A percentile compares a stretch with the other conserved stretches of the same genome.
These are phyloP conservation scores for Melieria picta DNA, from an alignment of 2,888 invertebrate genomes.

Conservation along the genomic window DNA sequence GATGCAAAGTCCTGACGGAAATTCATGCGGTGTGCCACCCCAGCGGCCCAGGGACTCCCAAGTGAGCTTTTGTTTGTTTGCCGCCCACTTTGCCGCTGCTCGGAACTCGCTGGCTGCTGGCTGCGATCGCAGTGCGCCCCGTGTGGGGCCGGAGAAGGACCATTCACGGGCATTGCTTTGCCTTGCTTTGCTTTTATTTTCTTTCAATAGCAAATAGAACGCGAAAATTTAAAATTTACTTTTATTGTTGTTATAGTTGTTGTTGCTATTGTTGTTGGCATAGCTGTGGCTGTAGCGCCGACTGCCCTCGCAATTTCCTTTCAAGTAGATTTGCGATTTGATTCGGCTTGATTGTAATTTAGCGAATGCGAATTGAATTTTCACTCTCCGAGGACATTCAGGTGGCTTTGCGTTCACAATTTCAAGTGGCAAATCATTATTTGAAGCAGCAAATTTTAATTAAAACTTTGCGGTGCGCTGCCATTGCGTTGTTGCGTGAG, in stretches of 20 bases:
- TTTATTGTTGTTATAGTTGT: background rate
- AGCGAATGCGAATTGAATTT: slow-evolving; percentile 1
- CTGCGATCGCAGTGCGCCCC: no score
- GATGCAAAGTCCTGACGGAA: background rate
- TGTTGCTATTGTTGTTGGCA: slow-evolving; percentile 8
- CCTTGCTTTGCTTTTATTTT: no score
- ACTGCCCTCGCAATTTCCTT: background rate
- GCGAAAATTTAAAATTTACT: background rate
- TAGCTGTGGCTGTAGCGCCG: background rate
- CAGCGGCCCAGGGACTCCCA: background rate
- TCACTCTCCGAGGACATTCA: slow-evolving; percentile 1
- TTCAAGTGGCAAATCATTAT: slow-evolving; percentile 20
- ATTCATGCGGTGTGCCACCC: background rate
- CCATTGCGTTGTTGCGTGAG: background rate
- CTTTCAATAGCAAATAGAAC: background rate
- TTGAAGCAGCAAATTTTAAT: slow-evolving; percentile 14
- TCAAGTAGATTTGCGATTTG: slow-evolving; percentile 5
- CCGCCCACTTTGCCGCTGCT: background rate
- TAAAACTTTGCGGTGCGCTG: slow-evolving; percentile 15
- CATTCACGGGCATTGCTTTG: no score
- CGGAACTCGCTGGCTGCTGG: no score
- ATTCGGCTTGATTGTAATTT: no score
- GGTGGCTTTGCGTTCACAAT: background rate
- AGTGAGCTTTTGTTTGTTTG: slow-evolving; percentile 11
- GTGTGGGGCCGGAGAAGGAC: no score